Evolutionary conservation across 2,113 vertebrate species (phyloP).

Genomic region (Urocynchramus pylzowi): DNA sequence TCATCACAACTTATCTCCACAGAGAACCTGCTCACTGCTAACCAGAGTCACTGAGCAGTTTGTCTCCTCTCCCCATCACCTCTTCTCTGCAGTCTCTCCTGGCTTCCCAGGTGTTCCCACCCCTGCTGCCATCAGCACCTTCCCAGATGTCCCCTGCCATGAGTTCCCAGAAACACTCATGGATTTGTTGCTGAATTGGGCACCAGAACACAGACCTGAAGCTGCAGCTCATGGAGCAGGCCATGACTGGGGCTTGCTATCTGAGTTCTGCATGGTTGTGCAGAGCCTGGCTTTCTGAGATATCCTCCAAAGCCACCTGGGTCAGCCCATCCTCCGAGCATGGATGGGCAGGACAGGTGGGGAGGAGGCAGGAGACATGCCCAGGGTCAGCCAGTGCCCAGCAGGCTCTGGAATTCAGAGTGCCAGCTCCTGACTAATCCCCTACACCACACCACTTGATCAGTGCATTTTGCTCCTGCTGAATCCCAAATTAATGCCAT

Average conservation of each 20-base stretch:
- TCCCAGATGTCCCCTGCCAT: not conserved
- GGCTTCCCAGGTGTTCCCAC: not conserved
- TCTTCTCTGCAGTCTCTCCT: not conserved
- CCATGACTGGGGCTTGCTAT: not conserved
- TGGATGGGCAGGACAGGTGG: not conserved
- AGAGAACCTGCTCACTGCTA: not conserved
- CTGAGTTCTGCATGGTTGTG: not conserved
- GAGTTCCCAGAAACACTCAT: not conserved
- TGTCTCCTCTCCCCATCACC: fast-evolving
- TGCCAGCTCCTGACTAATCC: not conserved
- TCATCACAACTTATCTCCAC: not conserved
- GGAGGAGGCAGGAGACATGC: not conserved
- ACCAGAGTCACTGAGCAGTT: not conserved
- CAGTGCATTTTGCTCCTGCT: not conserved
- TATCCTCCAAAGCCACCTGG: not conserved
- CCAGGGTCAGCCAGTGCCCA: not conserved
- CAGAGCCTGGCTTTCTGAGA: not conserved
- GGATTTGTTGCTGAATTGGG: fast-evolving
- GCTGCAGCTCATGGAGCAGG: not conserved
- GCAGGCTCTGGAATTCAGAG: not conserved
- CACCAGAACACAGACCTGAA: not conserved
- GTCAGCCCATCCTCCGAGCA: not conserved
- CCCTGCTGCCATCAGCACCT: not conserved
- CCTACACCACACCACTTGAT: not conserved
- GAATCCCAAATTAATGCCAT: conserved; percentile 42